These are phyloP conservation scores for Petrocephalus sullivani DNA, from an alignment of 2,797 vertebrate genomes.

Conservation along the genomic window DNA sequence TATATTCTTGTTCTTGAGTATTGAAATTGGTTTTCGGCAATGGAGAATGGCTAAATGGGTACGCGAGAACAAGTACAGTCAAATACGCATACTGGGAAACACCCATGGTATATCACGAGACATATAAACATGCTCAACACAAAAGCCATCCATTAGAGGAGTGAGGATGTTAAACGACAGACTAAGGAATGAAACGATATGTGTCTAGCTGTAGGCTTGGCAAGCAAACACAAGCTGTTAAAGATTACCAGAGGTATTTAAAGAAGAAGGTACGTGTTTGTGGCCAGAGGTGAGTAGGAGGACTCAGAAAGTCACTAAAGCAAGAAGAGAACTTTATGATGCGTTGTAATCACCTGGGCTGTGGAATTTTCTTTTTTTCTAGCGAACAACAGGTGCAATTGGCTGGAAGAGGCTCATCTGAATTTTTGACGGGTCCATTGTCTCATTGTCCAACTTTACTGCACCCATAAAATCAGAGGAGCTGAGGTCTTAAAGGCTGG, in stretches of 20 bases:
- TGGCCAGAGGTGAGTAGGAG: constrained; percentile 7
- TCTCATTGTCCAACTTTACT: constrained; percentile 15
- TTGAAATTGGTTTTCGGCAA: too few species aligned
- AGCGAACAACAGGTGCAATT: constrained; percentile 47
- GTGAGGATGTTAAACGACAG: not conserved
- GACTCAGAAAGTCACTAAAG: not conserved
- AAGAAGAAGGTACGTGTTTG: constrained; percentile 33
- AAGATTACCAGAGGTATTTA: constrained; percentile 38
- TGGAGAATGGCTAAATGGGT: too few species aligned
- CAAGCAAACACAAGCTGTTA: constrained; percentile 25
- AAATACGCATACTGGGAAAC: too few species aligned
- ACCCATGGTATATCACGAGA: not conserved
- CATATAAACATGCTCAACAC: not conserved
- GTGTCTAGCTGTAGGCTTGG: not conserved
- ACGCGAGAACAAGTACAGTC: too few species aligned
- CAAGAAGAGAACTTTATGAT: constrained; percentile 45
- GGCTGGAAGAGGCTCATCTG: constrained; percentile 31
- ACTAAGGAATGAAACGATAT: not conserved
- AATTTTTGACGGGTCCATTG: constrained; percentile 42
- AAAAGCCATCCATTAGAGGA: constrained; percentile 16
- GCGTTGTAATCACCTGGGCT: constrained; percentile 38
- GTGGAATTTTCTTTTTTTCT: constrained; percentile 35
- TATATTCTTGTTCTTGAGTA: too few species aligned
- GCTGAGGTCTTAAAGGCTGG: constrained; percentile 35
- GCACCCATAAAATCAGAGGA: constrained; percentile 38